Base-by-base conservation (phyloP, 2,113 vertebrate species). In the Salvelinus sp. region DNA sequence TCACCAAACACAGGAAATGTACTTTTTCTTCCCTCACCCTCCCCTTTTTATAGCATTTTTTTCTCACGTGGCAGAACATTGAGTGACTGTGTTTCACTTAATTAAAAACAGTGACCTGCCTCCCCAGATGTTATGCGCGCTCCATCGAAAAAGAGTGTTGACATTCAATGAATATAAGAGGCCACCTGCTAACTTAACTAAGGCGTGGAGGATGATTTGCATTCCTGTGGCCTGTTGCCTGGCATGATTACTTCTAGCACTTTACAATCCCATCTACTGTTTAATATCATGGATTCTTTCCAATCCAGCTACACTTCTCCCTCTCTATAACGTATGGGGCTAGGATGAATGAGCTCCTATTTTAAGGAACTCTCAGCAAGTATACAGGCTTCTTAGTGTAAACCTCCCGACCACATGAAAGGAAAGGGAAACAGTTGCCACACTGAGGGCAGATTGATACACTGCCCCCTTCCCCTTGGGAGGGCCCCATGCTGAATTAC, bases 211-310 rank as follows among this genome's bases (percentile, higher is more conserved):
- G 93, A 91, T 93, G 95, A 94, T 97, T 96, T 96, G 95, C 95
- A 96, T 97, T 98, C 96, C 96, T 96, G 95, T 87, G 95, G 96
- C 94, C 94, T 95, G 93, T 93, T 95, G 93, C 95, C 94, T 95
- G 87, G 93, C 93, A 90, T 95, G 95, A 95, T 93, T 91, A 94
- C 94, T 93, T 94, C 94, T 91, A 90, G 91, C 93, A 95, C 95
- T 95, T 95, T 90, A 92, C 91, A 95, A 94, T 91, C 92, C 89
- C 83, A 81, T 91, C 94, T 92, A 94, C 94, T 97, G 96, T 95
- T 96, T 93, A 95, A 94, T 91, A 94, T 94, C 86, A 88, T 84
- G 90, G 93, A 94, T 93, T 92, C 91, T 88, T 93, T 95, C 91
- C 93, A 96, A 94, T 89, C 92, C 83, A 73, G 85, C 89, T 82